Percentiles rank a stretch among this genome's conserved stretches.
Conservation (phyloP, 2,113 vertebrate genomes). For the Oreocharis arfaki region DNA sequence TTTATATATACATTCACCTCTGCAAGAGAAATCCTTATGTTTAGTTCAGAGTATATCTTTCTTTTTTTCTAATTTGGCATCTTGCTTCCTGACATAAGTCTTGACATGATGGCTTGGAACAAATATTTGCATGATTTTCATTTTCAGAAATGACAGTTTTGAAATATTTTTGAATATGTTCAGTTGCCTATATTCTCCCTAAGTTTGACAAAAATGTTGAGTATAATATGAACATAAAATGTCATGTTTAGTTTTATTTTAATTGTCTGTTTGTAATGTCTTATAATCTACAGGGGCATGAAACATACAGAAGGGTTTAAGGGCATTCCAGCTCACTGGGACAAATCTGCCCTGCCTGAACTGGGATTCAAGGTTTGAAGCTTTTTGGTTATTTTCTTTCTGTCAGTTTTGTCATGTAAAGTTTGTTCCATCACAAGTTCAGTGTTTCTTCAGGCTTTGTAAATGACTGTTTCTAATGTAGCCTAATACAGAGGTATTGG, state of each 20-base stretch:
- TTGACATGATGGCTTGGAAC: not conserved
- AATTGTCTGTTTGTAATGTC: not conserved
- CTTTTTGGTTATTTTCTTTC: not conserved
- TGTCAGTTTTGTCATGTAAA: not conserved
- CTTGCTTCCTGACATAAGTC: not conserved
- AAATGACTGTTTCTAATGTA: not conserved
- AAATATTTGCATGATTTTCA: constrained; percentile 1
- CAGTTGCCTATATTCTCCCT: not conserved
- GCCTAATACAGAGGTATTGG: not conserved
- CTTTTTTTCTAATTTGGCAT: not conserved
- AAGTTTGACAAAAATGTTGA: not conserved
- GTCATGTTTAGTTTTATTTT: not conserved
- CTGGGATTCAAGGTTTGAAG: constrained; percentile 79
- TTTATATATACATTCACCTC: not conserved
- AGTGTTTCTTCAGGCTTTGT: not conserved
- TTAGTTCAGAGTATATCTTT: not conserved
- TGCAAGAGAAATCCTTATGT: not conserved
- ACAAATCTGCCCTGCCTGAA: constrained; percentile 75
- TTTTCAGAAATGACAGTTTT: not conserved
- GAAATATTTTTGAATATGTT: not conserved
- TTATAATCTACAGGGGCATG: constrained; percentile 31
- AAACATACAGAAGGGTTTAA: constrained; percentile 2
- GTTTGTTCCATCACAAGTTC: not conserved
- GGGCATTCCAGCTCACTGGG: constrained; percentile 82
- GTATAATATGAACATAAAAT: not conserved